A percentile compares a stretch with the other conserved stretches of the same genome.
phyloP scores from a whole-genome alignment of 2,797 vertebrate genomes.

The Chiloscyllium punctatum region DNA sequence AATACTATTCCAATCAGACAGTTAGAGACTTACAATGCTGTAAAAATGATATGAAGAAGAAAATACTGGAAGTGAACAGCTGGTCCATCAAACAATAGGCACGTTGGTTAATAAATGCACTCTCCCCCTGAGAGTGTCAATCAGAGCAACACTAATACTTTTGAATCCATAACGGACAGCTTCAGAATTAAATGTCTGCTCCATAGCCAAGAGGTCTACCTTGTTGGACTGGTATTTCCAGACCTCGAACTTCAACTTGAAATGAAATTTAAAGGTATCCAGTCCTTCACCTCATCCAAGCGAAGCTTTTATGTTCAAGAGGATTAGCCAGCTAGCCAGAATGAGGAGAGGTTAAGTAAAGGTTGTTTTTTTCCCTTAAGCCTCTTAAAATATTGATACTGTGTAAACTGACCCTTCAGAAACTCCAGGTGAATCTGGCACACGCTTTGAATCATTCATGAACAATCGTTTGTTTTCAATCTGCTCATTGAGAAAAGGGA shows the following conservation, averaged over 20 bases:
- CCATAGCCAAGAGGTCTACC: background rate
- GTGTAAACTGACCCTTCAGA: background rate
- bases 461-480: background rate
- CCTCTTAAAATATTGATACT: background rate
- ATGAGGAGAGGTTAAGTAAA: background rate
- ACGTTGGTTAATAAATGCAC: background rate
- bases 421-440: background rate
- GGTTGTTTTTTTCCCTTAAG: background rate
- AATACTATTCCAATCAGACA: background rate
- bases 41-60: background rate
- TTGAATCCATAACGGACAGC: background rate
- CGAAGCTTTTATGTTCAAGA: background rate
- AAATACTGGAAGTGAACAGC: background rate
- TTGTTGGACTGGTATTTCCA: background rate
- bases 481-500: background rate
- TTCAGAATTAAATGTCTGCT: background rate
- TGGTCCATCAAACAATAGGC: background rate
- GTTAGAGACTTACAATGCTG: background rate
- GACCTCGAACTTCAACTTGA: background rate
- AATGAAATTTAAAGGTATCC: background rate
- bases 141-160: background rate
- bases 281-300: background rate
- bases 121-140: background rate
- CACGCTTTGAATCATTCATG: background rate
- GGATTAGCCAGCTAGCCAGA: background rate